Evolutionary conservation across 2,888 invertebrate genomes (phyloP).

Genomic region (Polydrusus pterygomalis): DNA sequence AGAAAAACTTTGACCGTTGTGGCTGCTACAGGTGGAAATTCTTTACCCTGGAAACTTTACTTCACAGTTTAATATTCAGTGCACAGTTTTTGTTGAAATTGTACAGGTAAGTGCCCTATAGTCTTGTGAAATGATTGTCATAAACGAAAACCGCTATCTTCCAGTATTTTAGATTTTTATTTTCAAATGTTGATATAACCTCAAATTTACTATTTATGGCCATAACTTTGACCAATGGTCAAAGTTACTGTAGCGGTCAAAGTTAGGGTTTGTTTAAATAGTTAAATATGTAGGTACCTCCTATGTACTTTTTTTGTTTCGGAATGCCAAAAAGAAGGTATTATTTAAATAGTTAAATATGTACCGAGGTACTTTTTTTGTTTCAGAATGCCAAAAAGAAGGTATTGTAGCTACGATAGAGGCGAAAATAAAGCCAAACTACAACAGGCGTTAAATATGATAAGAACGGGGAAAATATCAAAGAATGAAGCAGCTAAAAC

Average conservation of each 20-base stretch:
- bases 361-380: neutral
- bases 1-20: no score
- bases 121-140: neutral
- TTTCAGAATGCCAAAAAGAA: neutral
- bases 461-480: conserved; percentile 2
- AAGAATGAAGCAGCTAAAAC: conserved; percentile 14
- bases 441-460: neutral
- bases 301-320: neutral
- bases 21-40: no score
- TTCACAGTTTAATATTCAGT: neutral
- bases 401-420: neutral
- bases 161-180: neutral
- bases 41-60: neutral
- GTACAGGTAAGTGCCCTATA: conserved; percentile 1
- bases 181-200: conserved; percentile 1
- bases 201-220: neutral
- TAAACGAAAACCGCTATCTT: neutral
- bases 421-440: neutral
- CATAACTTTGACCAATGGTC: neutral
- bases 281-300: neutral
- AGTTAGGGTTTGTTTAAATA: neutral
- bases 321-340: neutral
- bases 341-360: neutral
- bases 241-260: neutral
- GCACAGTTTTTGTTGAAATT: neutral